Evolutionary conservation across 2,113 vertebrate genomes (phyloP), one percentile per base, ranked within the genome.

Genomic region (Cisticola juncidis): DNA sequence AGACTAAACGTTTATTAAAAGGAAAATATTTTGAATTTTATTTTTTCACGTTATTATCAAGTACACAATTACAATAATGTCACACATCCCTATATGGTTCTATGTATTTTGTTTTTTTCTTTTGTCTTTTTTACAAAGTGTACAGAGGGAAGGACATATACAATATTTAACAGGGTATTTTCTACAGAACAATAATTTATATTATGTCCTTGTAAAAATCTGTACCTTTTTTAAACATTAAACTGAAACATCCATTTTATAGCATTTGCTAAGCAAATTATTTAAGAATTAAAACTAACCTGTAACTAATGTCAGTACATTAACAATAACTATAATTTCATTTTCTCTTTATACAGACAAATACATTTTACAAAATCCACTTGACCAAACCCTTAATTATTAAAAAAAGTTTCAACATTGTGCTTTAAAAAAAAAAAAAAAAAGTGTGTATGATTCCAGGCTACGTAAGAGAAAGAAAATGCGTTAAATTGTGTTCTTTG

Each of bases 171-270:
- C 98, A 98, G 98, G 98, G 97, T 98, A 98, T 99, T 98, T 96
- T 99, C 98, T 99, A 99, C 99, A 99, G 99, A 99, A 99, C 98
- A 99, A 99, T 99, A 99, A 99, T 98, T 99, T 99, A 99, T 98
- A 98, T 99, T 98, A 98, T 98, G 98, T 98, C 97, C 98, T 98
- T 98, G 97, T 98, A 98, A 98, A 98, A 98, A 98, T 97, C 97
- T 98, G 98, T 98, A 99, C 99, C 99, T 98, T 98, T 88, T 99
- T 98, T 98, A 99, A 99, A 99, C 98, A 98, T 98, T 98, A 97
- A 98, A 98, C 97, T 97, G 97, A 98, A 98, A 98, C 97, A 98
- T 96, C 97, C 96, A 97, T 97, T 97, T 98, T 86, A 98, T 97
- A 98, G 97, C 97, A 95, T 98, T 98, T 98, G 97, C 98, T 98